Evolutionary conservation across 1,140 invertebrate species (phyloP), one percentile per base, ranked within the genome.

Genomic region (Sitophilus oryzae): DNA sequence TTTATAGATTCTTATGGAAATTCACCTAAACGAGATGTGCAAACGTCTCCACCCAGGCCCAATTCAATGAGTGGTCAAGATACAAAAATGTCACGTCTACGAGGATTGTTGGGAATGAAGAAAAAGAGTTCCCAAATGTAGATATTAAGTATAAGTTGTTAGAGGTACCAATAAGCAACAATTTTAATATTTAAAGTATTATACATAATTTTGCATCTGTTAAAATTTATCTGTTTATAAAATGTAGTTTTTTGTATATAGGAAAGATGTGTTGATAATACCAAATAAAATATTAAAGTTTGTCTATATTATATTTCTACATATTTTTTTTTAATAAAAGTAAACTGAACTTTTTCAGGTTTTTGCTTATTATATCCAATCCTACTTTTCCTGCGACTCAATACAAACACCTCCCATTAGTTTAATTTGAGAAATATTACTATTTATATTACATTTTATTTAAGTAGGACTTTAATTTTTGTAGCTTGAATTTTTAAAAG

Each of bases 111-210:
- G 34, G 59, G 53, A 35, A 60, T 58, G 43, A 66, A 62, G 35
- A 55, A 62, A 41, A 46, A 61, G 10, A 66, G 52, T 23, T 62
- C 64, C n/a, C 60, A 62, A 55, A 66, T 62, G 64, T 61, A 54
- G 15, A 37, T 22, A 11, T 25, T 36, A 48, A 11, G 23, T 23
- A 20, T 45, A 5, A 41, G n/a, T n/a, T n/a, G n/a, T n/a, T 41
- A 30, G 35, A 10, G 22, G 30, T 46, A 56, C 22, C 16, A 42
- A 43, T 34, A n/a, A n/a, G 10, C 40, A 23, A 50, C 5, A 9
- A 35, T 37, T 8, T 22, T 19, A 8, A 43, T 40, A 14, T 37
- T 45, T 54, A 49, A 55, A 42, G 50, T 63, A 58, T 52, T 60
- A 58, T 52, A 46, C 36, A 21, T 43, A 25, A 51, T 14, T 20